Evolutionary conservation across 35 echinoderm and acorn worm species (phyloP).

Genomic region (Diadema setosum): DNA sequence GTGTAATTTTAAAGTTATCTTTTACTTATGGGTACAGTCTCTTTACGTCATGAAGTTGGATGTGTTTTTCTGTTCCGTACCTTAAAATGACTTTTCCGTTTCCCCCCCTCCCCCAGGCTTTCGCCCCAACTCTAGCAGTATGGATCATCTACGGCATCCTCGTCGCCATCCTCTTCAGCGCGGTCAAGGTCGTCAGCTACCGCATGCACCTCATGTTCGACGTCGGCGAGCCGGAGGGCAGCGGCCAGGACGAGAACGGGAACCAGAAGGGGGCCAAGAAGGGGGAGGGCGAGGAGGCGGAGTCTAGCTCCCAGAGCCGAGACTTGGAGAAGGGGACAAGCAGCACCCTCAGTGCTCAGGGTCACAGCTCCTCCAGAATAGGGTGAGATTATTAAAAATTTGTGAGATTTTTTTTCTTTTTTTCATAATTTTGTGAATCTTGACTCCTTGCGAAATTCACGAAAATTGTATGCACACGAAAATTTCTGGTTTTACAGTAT

Average conservation of each 20-base stretch:
- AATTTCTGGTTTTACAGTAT: too few relatives aligned
- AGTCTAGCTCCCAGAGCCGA: slow-evolving; percentile 26
- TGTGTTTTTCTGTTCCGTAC: too few relatives aligned
- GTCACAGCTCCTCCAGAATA: slow-evolving; percentile 13
- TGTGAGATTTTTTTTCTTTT: too few relatives aligned
- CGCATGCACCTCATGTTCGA: slow-evolving; percentile 95
- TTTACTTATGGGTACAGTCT: too few relatives aligned
- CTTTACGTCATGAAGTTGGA: too few relatives aligned
- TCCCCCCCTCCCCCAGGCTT: slow-evolving; percentile 73
- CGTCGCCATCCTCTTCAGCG: slow-evolving; percentile 49
- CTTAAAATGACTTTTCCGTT: too few relatives aligned
- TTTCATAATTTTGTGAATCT: too few relatives aligned
- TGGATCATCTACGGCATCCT: slow-evolving; percentile 84
- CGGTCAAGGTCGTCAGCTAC: slow-evolving; percentile 85
- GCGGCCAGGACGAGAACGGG: slow-evolving; percentile 16
- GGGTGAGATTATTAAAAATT: slow-evolving; percentile 47
- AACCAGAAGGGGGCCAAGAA: slow-evolving; percentile 51
- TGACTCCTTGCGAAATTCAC: too few relatives aligned
- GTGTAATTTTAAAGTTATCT: too few relatives aligned
- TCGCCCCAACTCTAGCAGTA: slow-evolving; percentile 53
- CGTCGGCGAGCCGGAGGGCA: slow-evolving; percentile 66
- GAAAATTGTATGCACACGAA: too few relatives aligned
- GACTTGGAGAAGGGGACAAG: slow-evolving; percentile 27
- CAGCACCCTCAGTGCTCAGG: slow-evolving; percentile 16
- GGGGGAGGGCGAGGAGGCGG: slow-evolving; percentile 31